Evolutionary conservation across 1,140 invertebrate species (phyloP).

Genomic region (Pectinophora gossypiella): DNA sequence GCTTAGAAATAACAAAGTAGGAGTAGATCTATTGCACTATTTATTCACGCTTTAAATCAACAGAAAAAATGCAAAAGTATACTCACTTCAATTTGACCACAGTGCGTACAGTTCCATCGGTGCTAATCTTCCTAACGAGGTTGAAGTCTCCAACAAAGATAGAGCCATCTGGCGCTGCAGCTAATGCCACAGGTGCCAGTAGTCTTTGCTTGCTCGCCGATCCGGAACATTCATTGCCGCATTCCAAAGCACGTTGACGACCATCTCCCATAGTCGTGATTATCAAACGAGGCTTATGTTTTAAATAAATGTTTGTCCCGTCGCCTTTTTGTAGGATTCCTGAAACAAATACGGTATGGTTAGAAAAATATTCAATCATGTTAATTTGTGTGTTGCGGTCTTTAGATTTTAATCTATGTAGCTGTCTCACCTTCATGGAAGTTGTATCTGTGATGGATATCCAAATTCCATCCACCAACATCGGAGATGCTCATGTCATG

Average conservation of each 20-base stretch:
- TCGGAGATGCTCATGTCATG: slow-evolving; percentile 98
- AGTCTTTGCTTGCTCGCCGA: slow-evolving; percentile 88
- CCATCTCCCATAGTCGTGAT: slow-evolving; percentile 96
- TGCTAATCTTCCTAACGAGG: slow-evolving; percentile 91
- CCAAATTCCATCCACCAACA: slow-evolving; percentile 97
- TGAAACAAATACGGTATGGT: slow-evolving; percentile 33
- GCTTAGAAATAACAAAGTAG: no score
- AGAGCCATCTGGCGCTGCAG: slow-evolving; percentile 93
- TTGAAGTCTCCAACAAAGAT: slow-evolving; percentile 98
- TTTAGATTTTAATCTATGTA: neutral
- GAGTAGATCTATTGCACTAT: neutral
- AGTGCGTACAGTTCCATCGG: slow-evolving; percentile 91
- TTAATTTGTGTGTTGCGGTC: neutral
- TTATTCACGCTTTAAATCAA: no score
- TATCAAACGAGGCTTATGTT: slow-evolving; percentile 94
- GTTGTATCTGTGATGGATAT: slow-evolving; percentile 98
- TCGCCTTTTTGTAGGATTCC: slow-evolving; percentile 98
- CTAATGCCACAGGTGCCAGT: slow-evolving; percentile 93
- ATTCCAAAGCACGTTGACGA: slow-evolving; percentile 89
- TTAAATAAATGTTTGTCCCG: slow-evolving; percentile 96
- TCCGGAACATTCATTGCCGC: slow-evolving; percentile 86
- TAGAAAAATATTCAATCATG: neutral
- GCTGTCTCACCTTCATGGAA: slow-evolving; percentile 90
- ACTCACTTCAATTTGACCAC: slow-evolving; percentile 93
- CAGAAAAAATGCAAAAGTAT: slow-evolving; percentile 3